phyloP scores from a whole-genome alignment of 2,797 vertebrate genomes.

The Agapornis canus region DNA sequence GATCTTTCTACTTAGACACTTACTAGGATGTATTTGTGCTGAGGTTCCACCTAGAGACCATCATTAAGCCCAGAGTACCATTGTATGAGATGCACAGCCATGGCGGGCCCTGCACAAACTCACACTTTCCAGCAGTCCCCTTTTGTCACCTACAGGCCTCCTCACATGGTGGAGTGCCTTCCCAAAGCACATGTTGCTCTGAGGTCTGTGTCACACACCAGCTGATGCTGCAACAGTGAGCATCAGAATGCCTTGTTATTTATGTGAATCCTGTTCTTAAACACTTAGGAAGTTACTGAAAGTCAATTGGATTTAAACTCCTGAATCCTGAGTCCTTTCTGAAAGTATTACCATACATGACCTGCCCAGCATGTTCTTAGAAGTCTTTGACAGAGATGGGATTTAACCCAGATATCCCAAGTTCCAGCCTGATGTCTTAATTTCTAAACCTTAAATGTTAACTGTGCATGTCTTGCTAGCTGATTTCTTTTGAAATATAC shows the following conservation, averaged over 20 bases:
- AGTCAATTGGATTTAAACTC: slow-evolving; percentile 22
- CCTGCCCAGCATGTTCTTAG: background rate
- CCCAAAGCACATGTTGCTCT: background rate
- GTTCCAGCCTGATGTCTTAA: slow-evolving; percentile 10
- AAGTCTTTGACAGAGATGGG: slow-evolving; percentile 10
- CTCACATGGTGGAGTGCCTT: background rate
- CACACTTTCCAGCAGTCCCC: background rate
- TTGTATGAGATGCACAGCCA: background rate
- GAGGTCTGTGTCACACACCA: background rate
- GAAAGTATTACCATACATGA: background rate
- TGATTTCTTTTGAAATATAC: slow-evolving; percentile 29
- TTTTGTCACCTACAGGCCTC: background rate
- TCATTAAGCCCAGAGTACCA: background rate
- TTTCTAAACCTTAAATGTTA: slow-evolving; percentile 7
- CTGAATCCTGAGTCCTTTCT: slow-evolving; percentile 22
- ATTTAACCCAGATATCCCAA: slow-evolving; percentile 35
- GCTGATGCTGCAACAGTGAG: background rate
- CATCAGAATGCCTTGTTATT: background rate
- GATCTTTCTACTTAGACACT: background rate
- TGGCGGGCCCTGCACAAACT: background rate
- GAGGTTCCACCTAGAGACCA: background rate
- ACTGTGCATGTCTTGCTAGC: background rate
- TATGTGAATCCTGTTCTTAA: background rate
- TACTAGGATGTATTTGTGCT: background rate
- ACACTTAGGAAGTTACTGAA: slow-evolving; percentile 8